Evolutionary conservation across 37 sponge, comb jelly and placozoan genomes (phyloP), one percentile per base, ranked within the genome.

Genomic region (Crambe crambe): DNA sequence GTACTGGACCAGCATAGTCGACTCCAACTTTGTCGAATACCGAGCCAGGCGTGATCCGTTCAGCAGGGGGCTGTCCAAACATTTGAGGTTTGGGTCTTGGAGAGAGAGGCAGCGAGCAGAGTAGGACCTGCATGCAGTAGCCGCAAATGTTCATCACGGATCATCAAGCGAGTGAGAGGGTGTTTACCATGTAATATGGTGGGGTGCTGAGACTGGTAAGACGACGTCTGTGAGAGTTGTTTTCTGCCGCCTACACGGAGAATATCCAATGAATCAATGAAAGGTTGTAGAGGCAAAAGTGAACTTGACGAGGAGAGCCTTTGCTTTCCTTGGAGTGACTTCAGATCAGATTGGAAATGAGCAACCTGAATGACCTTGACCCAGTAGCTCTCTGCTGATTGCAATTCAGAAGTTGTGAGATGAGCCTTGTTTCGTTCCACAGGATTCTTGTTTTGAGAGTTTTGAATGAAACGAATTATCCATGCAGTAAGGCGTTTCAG

Each of bases 1-100:
- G n/a, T n/a, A 43, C 43, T 41, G 84, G 84, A 31, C 89, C 80
- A 34, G 89, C 89, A 67, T 79, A 89, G 70, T 89, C 89, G 6
- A 89, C 61, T 34, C 80, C 84, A 21, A 79, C 75, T 38, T 57
- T 54, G 73, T 68, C 40, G 38, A 89, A 89, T 27, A 75, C 71
- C 23, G 60, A 27, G 44, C 75, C 76, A 61, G 79, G 76, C 3
- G 80, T 74, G 9, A 83, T 56, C 4, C 80, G 70, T 42, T 78
- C 84, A 21, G 10, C 42, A 10, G 89, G 89, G 10, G 83, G 74
- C 20, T 73, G 74, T 31, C 56, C 74, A 56, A 73, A 27, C 56
- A 56, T 12, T 34, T 73, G 74, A 56, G 56, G 74, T 54, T 73
- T 20, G 1, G 89, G 80, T 54, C 44, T 75, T 10, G 76, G 79